A percentile compares a stretch with the other conserved stretches of the same genome.
Evolutionary conservation across 2,888 invertebrate species (phyloP).

Genomic region (Drosophila emarginata): DNA sequence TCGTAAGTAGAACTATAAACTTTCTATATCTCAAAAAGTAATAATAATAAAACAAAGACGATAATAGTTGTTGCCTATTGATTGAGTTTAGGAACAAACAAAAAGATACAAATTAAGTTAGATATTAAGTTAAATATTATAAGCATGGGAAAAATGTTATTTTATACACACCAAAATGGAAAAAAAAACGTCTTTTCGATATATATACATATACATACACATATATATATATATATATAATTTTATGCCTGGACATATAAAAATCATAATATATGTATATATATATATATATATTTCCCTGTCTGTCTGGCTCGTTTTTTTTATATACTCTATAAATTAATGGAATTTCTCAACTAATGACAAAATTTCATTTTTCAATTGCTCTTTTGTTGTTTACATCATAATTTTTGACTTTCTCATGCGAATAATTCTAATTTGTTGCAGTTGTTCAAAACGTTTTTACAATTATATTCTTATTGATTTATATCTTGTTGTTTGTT

Average conservation of each 20-base stretch:
- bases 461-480: slow-evolving; percentile 4
- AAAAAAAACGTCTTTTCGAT: not conserved
- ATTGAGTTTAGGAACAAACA: not conserved
- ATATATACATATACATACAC: not conserved
- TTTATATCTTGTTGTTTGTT: slow-evolving; percentile 17
- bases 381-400: not conserved
- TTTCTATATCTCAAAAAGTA: not conserved
- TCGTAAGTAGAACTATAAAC: not conserved
- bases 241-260: not conserved
- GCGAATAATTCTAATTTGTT: slow-evolving; percentile 4
- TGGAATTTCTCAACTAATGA: slow-evolving; percentile 6
- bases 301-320: not conserved
- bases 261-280: not conserved
- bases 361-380: not conserved
- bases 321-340: not conserved
- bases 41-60: not conserved
- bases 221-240: too few species aligned
- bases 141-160: not conserved
- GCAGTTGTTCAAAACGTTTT: slow-evolving; percentile 18
- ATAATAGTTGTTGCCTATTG: not conserved
- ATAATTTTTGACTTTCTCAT: not conserved
- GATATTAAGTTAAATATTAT: not conserved
- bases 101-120: slow-evolving; percentile 6
- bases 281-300: not conserved
- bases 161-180: slow-evolving; percentile 1